Evolutionary conservation across 2,888 invertebrate species (phyloP).

Genomic region (Eledone cirrhosa): DNA sequence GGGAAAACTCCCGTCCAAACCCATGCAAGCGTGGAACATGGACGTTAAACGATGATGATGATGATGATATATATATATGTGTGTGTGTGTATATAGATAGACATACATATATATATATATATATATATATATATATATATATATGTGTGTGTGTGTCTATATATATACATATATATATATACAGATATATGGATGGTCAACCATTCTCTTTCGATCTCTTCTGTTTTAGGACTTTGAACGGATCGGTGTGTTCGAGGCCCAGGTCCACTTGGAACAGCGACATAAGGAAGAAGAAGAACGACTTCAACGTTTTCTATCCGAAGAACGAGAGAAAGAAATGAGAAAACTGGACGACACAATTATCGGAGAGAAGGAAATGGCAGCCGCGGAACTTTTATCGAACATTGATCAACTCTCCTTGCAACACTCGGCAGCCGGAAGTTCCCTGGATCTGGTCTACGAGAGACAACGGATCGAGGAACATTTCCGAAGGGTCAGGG

Average conservation of each 20-base stretch:
- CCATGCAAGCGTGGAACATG: no score
- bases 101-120: no score
- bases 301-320: constrained; percentile 69
- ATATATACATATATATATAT: no score
- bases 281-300: constrained; percentile 97
- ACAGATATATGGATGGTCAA: no score
- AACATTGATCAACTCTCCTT: constrained; percentile 50
- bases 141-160: no score
- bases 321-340: constrained; percentile 59
- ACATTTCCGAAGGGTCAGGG: constrained; percentile 52
- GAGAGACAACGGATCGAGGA: constrained; percentile 60
- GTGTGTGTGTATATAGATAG: no score
- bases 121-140: no score
- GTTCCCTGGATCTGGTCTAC: constrained; percentile 40
- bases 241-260: constrained; percentile 80
- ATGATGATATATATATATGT: no score
- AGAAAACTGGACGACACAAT: constrained; percentile 53
- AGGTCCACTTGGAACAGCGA: constrained; percentile 86
- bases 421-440: constrained; percentile 41
- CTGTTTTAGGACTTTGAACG: constrained; percentile 74
- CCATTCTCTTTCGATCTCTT: no score
- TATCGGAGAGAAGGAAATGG: constrained; percentile 51
- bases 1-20: no score
- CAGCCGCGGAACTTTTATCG: constrained; percentile 53
- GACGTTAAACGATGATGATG: no score